phyloP scores from a whole-genome alignment of 1,140 invertebrate species.

The Neotoxoptera formosana region DNA sequence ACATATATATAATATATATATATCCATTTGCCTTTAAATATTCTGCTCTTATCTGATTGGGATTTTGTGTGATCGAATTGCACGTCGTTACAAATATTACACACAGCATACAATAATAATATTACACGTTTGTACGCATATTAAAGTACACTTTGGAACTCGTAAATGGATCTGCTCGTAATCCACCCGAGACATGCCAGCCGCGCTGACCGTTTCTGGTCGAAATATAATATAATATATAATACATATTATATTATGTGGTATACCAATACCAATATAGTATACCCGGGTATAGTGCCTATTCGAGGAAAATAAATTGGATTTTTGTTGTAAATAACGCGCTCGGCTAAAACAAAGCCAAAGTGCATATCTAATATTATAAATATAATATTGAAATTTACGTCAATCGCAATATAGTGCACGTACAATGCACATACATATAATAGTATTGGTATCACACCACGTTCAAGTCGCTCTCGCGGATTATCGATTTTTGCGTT shows the following conservation, averaged over 20 bases:
- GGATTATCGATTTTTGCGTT: conserved; percentile 12
- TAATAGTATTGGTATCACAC: background rate
- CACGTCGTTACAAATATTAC: background rate
- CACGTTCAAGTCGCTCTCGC: background rate
- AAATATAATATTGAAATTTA: conserved; percentile 8
- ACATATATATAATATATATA: no score
- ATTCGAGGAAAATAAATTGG: conserved; percentile 24
- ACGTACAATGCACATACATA: background rate
- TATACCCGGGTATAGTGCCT: background rate
- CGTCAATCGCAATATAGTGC: conserved; percentile 6
- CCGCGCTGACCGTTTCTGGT: background rate
- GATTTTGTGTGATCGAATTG: background rate
- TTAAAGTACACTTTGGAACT: background rate
- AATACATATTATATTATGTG: background rate
- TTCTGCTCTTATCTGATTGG: background rate
- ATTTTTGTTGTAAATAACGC: conserved; percentile 6
- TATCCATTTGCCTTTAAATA: background rate
- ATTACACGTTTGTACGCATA: background rate
- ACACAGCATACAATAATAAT: background rate
- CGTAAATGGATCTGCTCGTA: conserved; percentile 1
- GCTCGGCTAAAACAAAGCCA: background rate
- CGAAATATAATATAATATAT: background rate
- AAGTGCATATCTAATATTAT: background rate
- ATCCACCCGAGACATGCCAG: background rate
- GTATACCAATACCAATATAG: background rate